Evolutionary conservation across 2,888 invertebrate genomes (phyloP).

Genomic region (Standfussiana lucernea): DNA sequence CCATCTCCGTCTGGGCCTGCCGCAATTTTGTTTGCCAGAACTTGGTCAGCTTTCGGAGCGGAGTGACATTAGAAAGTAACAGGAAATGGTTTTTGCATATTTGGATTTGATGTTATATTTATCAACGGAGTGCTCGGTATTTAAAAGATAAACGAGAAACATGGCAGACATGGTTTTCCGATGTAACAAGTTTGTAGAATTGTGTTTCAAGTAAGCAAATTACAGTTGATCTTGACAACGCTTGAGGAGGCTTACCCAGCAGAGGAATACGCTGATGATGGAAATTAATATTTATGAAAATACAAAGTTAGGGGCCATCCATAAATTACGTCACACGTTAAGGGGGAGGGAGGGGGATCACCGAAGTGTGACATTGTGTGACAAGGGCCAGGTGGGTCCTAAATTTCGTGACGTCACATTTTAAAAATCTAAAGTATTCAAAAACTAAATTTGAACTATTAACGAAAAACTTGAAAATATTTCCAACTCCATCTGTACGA

Average conservation of each 20-base stretch:
- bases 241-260: background rate
- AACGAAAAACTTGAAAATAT: no score
- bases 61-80: constrained; percentile 7
- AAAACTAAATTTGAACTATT: no score
- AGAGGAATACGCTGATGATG: background rate
- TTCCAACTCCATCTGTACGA: no score
- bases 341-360: no score
- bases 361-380: no score
- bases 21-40: background rate
- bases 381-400: no score
- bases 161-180: no score
- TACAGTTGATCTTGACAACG: background rate
- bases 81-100: background rate
- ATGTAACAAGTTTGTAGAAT: background rate
- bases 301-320: no score
- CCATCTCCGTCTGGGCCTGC: background rate
- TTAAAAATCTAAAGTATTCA: no score
- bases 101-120: constrained; percentile 2
- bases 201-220: background rate
- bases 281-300: background rate
- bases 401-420: no score
- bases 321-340: no score
- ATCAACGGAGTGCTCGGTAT: constrained; percentile 1
- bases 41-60: background rate
- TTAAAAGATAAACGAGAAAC: constrained; percentile 6